phyloP scores from a whole-genome alignment of 2,113 vertebrate genomes.

The Varanus komodoensis region DNA sequence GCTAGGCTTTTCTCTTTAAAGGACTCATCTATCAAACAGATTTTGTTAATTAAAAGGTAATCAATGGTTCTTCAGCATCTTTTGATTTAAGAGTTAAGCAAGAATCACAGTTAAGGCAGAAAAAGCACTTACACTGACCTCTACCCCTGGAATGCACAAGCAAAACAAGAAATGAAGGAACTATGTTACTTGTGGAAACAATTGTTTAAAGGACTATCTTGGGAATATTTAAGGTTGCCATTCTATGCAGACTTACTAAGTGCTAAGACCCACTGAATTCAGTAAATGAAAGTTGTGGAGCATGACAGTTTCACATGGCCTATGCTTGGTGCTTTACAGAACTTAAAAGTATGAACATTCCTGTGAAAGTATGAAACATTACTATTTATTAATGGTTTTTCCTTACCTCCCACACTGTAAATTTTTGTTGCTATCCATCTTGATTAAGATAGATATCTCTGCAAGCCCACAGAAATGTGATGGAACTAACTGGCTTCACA shows the following conservation, averaged over 20 bases:
- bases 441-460: background rate
- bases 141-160: slow-evolving; percentile 21
- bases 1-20: background rate
- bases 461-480: background rate
- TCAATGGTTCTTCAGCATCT: slow-evolving; percentile 29
- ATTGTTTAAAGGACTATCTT: background rate
- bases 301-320: slow-evolving; percentile 2
- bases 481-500: background rate
- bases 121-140: slow-evolving; percentile 43
- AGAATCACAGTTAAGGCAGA: slow-evolving; percentile 53
- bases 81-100: slow-evolving; percentile 36
- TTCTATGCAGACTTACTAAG: too few relatives aligned
- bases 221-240: background rate
- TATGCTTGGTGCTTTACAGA: background rate
- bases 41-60: background rate
- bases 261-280: background rate
- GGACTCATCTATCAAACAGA: background rate
- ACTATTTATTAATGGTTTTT: background rate
- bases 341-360: slow-evolving; percentile 1
- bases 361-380: background rate
- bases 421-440: background rate
- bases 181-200: background rate
- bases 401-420: background rate
- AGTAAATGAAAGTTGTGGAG: background rate
- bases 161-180: background rate